Evolutionary conservation across 1,140 invertebrate genomes (phyloP), one percentile per base, ranked within the genome.

Genomic region (Drosophila equinoxialis): DNA sequence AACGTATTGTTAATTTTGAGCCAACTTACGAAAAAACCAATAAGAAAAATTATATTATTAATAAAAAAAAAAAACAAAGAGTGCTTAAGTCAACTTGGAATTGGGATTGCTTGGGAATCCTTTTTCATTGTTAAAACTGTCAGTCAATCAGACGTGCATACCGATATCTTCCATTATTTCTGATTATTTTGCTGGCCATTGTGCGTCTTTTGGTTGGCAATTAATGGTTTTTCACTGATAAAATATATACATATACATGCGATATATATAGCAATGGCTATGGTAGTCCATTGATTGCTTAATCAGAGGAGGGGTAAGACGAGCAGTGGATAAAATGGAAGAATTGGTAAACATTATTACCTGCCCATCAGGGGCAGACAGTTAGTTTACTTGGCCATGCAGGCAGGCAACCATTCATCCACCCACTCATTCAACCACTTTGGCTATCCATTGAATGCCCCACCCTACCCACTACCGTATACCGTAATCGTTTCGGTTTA

Each of bases 321-420:
- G 45, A 6, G 10, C 8, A 11, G 33, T 39, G 30, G 5, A 14
- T 14, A 26, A 55, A 74, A 64, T 69, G 72, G 51, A 51, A 65
- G 71, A 85, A 77, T 59, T 72, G 26, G 82, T 71, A 86, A 86
- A 86, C 68, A 79, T 81, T 85, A 87, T 86, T 86, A 86, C 83
- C 75, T 81, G 74, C 42, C 62, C 68, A 75, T 70, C 82, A 78
- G 74, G 37, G 41, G 66, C 71, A 72, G 73, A 69, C 37, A 55
- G 72, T 65, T 75, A 59, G 59, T 45, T 35, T 66, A n/a, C 26
- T 33, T 20, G 41, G 6, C 10, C 37, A 39, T 14, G 10, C 33
- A 20, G 23, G 13, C 11, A 20, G 5, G 17, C 33, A 13, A 1
- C 20, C 39, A 6, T 30, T 30, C 33, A 13, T 5, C 20, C 39